Percentiles rank a stretch among this genome's conserved stretches.
These are phyloP conservation scores for Phacellophora camtschatica DNA, from an alignment of 30 jellyfish, hydroid and myxozoan genomes.

Conservation along the genomic window DNA sequence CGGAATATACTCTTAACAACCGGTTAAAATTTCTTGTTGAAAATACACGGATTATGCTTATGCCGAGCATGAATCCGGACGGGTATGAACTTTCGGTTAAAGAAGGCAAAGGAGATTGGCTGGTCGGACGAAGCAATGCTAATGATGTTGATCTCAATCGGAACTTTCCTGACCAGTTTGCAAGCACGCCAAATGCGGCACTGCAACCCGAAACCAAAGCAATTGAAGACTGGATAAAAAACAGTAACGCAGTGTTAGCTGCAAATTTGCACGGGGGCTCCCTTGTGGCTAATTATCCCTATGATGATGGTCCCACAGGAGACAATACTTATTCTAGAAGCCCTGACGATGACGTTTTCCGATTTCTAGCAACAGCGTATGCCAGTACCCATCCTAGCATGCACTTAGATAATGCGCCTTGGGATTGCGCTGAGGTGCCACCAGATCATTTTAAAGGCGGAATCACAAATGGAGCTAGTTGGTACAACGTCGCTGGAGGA, in stretches of 20 bases:
- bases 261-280: slow-evolving; percentile 99
- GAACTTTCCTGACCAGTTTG: slow-evolving; percentile 94
- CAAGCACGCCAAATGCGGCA: slow-evolving; percentile 38
- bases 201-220: slow-evolving; percentile 89
- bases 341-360: slow-evolving; percentile 93
- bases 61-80: slow-evolving; percentile 99
- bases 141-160: slow-evolving; percentile 83
- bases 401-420: slow-evolving; percentile 93
- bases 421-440: slow-evolving; percentile 97
- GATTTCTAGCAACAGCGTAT: slow-evolving; percentile 73
- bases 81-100: slow-evolving; percentile 89
- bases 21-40: slow-evolving; percentile 72
- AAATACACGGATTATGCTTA: slow-evolving; percentile 87
- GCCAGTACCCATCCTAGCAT: slow-evolving; percentile 88
- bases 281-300: slow-evolving; percentile 97
- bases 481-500: slow-evolving; percentile 99
- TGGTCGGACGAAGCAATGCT: slow-evolving; percentile 89
- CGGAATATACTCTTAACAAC: slow-evolving; percentile 54
- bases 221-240: slow-evolving; percentile 74
- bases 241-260: slow-evolving; percentile 72
- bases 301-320: slow-evolving; percentile 74
- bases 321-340: slow-evolving; percentile 71
- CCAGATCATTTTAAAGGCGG: slow-evolving; percentile 96
- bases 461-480: slow-evolving; percentile 89
- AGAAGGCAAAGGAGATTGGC: slow-evolving; percentile 94